phyloP scores from a whole-genome alignment of 2,888 invertebrate species.

The Ceratothoa steindachneri region DNA sequence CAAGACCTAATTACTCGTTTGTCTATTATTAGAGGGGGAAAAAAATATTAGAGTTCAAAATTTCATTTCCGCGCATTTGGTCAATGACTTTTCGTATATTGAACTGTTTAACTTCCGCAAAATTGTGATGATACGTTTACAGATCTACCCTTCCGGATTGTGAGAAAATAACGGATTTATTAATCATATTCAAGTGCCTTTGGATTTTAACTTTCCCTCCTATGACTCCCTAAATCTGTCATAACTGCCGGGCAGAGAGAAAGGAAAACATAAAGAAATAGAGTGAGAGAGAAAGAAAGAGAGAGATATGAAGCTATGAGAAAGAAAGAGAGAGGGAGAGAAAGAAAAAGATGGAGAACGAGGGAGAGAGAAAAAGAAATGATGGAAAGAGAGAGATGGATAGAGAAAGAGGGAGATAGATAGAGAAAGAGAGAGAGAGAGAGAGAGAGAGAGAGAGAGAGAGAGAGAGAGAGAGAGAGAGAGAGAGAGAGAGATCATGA shows the following conservation, averaged over 20 bases:
- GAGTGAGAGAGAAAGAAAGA: slow-evolving; percentile 21
- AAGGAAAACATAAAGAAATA: background rate
- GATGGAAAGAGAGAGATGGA: slow-evolving; percentile 16
- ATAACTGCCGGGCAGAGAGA: background rate
- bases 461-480: slow-evolving; percentile 20
- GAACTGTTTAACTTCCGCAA: too few species aligned
- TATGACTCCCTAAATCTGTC: background rate
- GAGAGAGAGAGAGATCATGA: too few species aligned
- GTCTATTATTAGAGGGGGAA: too few species aligned
- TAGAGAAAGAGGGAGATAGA: slow-evolving; percentile 20
- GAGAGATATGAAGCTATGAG: background rate
- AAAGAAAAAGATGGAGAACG: slow-evolving; percentile 16
- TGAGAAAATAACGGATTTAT: too few species aligned
- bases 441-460: slow-evolving; percentile 26
- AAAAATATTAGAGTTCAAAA: too few species aligned
- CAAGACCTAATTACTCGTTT: too few species aligned
- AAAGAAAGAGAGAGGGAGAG: slow-evolving; percentile 6
- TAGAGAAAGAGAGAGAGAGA: slow-evolving; percentile 22
- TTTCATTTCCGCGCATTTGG: too few species aligned
- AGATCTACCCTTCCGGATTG: too few species aligned
- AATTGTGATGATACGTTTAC: too few species aligned
- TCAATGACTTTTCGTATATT: too few species aligned
- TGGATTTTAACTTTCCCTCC: too few species aligned
- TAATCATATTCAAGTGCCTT: too few species aligned
- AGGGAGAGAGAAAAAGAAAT: slow-evolving; percentile 5